phyloP scores from a whole-genome alignment of 53 echinoderm and acorn worm species.

The Hippasteria phrygiana region DNA sequence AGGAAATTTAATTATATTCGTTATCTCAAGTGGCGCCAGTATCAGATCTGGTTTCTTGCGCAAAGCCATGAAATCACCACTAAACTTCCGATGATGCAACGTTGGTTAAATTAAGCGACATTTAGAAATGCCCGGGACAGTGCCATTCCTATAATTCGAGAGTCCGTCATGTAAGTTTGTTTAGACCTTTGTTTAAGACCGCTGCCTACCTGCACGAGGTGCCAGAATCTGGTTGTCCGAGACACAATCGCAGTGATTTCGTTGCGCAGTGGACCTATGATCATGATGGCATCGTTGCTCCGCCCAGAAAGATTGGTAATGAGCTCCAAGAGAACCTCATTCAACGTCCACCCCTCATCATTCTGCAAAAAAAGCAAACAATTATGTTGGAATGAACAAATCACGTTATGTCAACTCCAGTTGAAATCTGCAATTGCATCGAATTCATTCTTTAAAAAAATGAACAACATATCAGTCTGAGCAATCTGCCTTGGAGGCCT shows the following conservation, averaged over 20 bases:
- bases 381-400: neutral
- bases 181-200: no score
- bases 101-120: no score
- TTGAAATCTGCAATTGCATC: no score
- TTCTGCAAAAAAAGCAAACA: slow-evolving; percentile 72
- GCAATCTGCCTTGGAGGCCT: neutral
- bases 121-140: no score
- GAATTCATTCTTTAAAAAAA: neutral
- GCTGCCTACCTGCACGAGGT: slow-evolving; percentile 82
- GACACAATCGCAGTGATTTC: slow-evolving; percentile 86
- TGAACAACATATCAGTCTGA: neutral
- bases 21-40: no score
- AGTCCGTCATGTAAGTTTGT: neutral
- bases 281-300: slow-evolving; percentile 66
- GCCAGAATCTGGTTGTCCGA: slow-evolving; percentile 72
- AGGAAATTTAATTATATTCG: no score
- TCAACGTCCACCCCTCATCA: slow-evolving; percentile 78
- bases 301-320: slow-evolving; percentile 4
- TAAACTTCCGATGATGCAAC: no score
- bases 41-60: no score
- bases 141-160: no score
- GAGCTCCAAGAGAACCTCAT: slow-evolving; percentile 69
- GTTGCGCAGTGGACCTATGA: slow-evolving; percentile 84
- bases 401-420: neutral
- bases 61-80: no score